Conservation (phyloP, 2,797 vertebrate genomes). For the Cuniculus paca region DNA sequence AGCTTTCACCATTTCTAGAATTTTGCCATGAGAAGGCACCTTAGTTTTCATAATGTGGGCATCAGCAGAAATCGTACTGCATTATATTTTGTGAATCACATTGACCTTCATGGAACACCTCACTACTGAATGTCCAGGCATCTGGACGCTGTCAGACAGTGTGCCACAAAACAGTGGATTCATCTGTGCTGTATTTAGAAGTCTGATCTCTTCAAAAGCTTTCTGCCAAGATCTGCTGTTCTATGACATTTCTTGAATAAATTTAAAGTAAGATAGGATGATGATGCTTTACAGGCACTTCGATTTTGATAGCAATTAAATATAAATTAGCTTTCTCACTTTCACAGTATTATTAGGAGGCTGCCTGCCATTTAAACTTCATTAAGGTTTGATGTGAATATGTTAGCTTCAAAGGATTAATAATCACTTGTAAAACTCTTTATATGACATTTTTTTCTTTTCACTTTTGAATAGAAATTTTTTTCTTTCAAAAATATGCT, state of each 20-base stretch:
- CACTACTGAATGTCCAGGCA: neutral
- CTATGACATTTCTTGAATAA: conserved; percentile 68
- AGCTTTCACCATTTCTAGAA: neutral
- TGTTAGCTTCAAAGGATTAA: conserved; percentile 77
- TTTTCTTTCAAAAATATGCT: conserved; percentile 65
- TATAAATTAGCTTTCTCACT: conserved; percentile 77
- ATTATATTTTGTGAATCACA: neutral
- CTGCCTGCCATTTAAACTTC: conserved; percentile 72
- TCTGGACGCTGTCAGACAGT: neutral
- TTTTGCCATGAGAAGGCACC: neutral
- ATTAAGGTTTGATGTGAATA: conserved; percentile 71
- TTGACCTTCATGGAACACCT: neutral
- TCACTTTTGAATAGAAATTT: conserved; percentile 42
- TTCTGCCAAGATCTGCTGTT: conserved; percentile 26
- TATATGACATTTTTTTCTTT: conserved; percentile 53
- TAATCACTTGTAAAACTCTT: conserved; percentile 74
- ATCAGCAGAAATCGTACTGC: neutral
- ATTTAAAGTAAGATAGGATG: conserved; percentile 64
- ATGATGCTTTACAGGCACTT: conserved; percentile 48
- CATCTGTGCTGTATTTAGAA: neutral
- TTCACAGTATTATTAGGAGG: conserved; percentile 69
- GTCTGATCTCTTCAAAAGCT: conserved; percentile 31
- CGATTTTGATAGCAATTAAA: conserved; percentile 78
- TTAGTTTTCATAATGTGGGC: neutral
- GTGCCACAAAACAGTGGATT: neutral